phyloP scores from a whole-genome alignment of 2,888 invertebrate species.

The Caenorhabditis sulstoni region DNA sequence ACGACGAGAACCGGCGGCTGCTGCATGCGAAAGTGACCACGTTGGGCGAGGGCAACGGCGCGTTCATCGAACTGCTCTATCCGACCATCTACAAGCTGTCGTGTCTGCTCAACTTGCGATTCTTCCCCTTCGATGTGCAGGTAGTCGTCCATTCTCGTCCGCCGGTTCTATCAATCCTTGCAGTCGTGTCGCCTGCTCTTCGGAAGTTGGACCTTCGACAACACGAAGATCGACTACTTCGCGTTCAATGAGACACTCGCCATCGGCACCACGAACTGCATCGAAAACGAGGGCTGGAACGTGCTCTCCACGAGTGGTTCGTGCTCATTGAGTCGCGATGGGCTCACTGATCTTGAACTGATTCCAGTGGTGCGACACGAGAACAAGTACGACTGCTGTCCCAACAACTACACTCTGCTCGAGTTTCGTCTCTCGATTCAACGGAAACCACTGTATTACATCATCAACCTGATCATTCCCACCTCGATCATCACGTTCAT shows the following conservation, averaged over 20 bases:
- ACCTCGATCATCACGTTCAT: slow-evolving; percentile 81
- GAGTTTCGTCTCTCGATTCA: slow-evolving; percentile 66
- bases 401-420: slow-evolving; percentile 74
- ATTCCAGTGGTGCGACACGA: slow-evolving; percentile 68
- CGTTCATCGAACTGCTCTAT: slow-evolving; percentile 74
- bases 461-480: slow-evolving; percentile 73
- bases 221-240: slow-evolving; percentile 75
- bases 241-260: slow-evolving; percentile 66
- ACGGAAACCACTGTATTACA: slow-evolving; percentile 74
- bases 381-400: slow-evolving; percentile 75
- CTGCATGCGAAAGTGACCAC: slow-evolving; percentile 74
- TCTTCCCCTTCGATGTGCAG: slow-evolving; percentile 74
- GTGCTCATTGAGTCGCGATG: too few relatives aligned
- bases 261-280: slow-evolving; percentile 74
- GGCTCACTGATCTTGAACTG: too few relatives aligned
- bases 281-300: slow-evolving; percentile 78
- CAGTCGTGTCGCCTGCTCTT: slow-evolving; percentile 71
- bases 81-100: slow-evolving; percentile 76
- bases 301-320: slow-evolving; percentile 71
- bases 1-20: slow-evolving; percentile 73
- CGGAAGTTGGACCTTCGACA: slow-evolving; percentile 77
- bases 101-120: slow-evolving; percentile 67
- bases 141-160: slow-evolving; percentile 27
- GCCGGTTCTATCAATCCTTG: too few relatives aligned
- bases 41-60: slow-evolving; percentile 62